Conservation (phyloP, 2,797 vertebrate species). For the Poeciliopsis presidionis region DNA sequence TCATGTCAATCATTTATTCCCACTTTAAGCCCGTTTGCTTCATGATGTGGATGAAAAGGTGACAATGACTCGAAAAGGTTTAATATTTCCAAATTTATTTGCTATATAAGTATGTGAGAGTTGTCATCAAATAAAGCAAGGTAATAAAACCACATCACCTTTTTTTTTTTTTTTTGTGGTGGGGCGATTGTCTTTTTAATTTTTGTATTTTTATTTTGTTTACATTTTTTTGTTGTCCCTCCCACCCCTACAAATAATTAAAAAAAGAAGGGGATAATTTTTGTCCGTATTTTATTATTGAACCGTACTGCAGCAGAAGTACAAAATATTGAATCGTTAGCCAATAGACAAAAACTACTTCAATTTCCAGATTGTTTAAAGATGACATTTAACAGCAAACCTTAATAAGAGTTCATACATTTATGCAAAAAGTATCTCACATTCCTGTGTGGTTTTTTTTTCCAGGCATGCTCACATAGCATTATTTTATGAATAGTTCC, state of each 20-base stretch:
- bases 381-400: background rate
- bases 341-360: background rate
- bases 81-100: background rate
- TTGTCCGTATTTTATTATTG: background rate
- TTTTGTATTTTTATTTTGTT: background rate
- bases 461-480: background rate
- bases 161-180: too few species aligned
- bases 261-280: background rate
- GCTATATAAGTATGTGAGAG: background rate
- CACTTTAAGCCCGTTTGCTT: background rate
- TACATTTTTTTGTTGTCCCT: background rate
- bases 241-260: background rate
- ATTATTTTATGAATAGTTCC: background rate
- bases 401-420: background rate
- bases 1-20: background rate
- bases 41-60: background rate
- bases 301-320: background rate
- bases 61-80: background rate
- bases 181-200: background rate
- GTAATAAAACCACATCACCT: background rate
- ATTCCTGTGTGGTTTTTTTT: background rate
- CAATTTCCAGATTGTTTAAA: background rate
- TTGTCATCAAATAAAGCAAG: background rate
- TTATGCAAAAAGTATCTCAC: background rate
- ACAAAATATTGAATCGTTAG: background rate